These are phyloP conservation scores for Agriopis marginaria DNA, from an alignment of 2,888 invertebrate genomes.

Conservation along the genomic window DNA sequence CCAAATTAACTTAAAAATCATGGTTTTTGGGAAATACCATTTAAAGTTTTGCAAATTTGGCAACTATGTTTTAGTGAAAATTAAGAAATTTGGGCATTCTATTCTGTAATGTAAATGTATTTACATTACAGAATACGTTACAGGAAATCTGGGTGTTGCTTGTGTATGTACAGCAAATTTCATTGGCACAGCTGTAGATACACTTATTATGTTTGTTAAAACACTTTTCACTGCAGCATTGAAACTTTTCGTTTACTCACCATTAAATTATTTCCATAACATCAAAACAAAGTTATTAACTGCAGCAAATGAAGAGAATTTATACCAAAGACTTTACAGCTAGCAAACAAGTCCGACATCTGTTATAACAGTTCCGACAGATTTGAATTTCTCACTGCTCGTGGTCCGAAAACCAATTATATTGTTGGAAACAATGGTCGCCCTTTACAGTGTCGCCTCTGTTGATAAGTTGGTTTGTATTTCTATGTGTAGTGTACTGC, in stretches of 20 bases:
- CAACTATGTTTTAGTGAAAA: no score
- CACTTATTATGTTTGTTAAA: not conserved
- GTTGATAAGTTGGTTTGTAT: conserved; percentile 26
- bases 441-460: conserved; percentile 30
- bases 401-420: conserved; percentile 64
- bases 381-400: conserved; percentile 53
- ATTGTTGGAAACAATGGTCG: conserved; percentile 58
- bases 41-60: no score
- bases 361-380: conserved; percentile 32
- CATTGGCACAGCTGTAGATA: not conserved
- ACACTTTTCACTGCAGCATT: not conserved
- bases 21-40: no score
- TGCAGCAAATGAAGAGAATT: conserved; percentile 19
- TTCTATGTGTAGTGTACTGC: conserved; percentile 2
- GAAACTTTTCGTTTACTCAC: not conserved
- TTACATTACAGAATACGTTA: no score
- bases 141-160: no score
- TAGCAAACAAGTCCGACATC: conserved; percentile 26
- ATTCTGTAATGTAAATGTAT: no score
- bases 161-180: no score
- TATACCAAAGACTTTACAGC: conserved; percentile 18
- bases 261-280: conserved; percentile 8
- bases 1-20: no score
- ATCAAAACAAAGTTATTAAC: conserved; percentile 17
- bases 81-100: no score